Conservation (phyloP, 2,888 invertebrate genomes). For the Schizaphis graminum region DNA sequence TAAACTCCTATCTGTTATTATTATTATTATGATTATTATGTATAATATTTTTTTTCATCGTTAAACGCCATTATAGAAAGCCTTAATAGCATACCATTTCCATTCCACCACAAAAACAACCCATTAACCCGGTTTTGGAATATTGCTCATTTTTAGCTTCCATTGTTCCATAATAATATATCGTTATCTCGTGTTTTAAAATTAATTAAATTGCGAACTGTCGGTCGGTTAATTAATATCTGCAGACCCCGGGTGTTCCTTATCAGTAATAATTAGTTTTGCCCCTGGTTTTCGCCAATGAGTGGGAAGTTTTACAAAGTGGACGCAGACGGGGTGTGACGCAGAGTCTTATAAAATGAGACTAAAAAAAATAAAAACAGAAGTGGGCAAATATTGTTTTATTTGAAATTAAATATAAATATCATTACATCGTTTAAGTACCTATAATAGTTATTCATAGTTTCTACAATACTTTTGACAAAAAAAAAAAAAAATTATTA, state of each 20-base stretch:
- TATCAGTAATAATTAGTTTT: constrained; percentile 65
- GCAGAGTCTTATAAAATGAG: constrained; percentile 12
- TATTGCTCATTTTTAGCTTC: constrained; percentile 61
- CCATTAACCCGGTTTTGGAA: constrained; percentile 58
- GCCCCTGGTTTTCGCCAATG: constrained; percentile 43
- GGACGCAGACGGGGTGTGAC: background rate
- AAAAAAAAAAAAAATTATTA: background rate
- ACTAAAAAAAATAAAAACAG: constrained; percentile 36
- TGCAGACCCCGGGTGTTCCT: constrained; percentile 53
- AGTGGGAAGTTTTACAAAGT: constrained; percentile 55
- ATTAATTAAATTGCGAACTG: constrained; percentile 65
- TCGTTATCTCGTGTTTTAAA: constrained; percentile 64
- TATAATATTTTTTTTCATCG: constrained; percentile 17
- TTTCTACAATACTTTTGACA: background rate
- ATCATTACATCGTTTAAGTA: constrained; percentile 1
- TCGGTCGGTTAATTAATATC: constrained; percentile 65
- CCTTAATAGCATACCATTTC: constrained; percentile 44
- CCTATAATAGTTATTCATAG: constrained; percentile 3
- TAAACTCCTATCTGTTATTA: constrained; percentile 27
- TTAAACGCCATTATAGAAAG: constrained; percentile 54
- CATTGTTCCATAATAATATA: constrained; percentile 53
- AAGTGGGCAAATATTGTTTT: constrained; percentile 33
- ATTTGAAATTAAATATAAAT: background rate
- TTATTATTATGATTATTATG: background rate
- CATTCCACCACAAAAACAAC: constrained; percentile 51